Evolutionary conservation across 2,888 invertebrate genomes (phyloP), one percentile per base, ranked within the genome.

Genomic region (Toxonevra muliebris): DNA sequence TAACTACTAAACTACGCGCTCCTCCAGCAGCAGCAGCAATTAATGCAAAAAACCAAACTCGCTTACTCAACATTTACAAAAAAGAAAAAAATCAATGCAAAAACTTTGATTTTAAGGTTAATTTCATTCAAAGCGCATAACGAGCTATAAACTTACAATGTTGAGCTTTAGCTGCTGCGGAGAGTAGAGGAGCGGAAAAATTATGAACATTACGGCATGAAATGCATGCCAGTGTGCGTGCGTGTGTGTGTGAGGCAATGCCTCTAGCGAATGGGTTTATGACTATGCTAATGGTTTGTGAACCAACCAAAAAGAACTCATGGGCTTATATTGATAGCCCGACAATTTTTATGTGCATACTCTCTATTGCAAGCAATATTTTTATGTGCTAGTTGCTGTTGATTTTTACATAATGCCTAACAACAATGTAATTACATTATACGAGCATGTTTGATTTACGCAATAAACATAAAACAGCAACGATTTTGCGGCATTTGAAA

Each of bases 1-100:
- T 66, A 63, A 69, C 66, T 66, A 69, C 69, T 48, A 69, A 57
- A 61, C 43, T 69, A 64, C 69, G 66, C 64, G 64, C 41, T 61
- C 10, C 55, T 55, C 50, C 30, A 30, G 30, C 30, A 0, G 15
- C 12, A 17, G 15, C 57, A 30, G 13, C 20, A 13, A 57, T 41
- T 9, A 40, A 19, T 13, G 30, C 40, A 30, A 8, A 7, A 48
- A 13, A 48, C 13, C 8, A 48, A 7, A 13, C 15, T n/a, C 50
- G 13, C 2, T 2, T 7, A 30, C 30, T 30, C 7, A 30, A 30
- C 30, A 30, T 30, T 30, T 30, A 30, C 30, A 30, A 7, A 30
- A 30, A 30, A 30, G 30, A 2, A 30, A 30, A 30, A 30, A 30
- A 30, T 30, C n/a, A n/a, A n/a, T n/a, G n/a, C n/a, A n/a, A n/a